Evolutionary conservation across 2,888 invertebrate genomes (phyloP).

Genomic region (Coleophora deauratella): DNA sequence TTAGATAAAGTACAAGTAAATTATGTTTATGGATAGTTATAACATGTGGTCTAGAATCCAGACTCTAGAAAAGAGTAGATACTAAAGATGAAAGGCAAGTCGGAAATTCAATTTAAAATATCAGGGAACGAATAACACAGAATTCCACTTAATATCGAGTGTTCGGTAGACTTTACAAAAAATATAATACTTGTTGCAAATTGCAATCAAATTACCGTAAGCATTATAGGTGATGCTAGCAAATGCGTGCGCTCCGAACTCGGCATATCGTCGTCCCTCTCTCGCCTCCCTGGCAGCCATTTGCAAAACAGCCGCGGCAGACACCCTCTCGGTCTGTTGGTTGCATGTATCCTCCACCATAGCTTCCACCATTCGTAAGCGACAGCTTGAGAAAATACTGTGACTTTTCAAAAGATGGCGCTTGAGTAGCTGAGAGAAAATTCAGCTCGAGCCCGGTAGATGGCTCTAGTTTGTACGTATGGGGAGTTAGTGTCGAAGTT

Average conservation of each 20-base stretch:
- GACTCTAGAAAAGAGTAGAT: no score
- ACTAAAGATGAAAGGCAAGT: no score
- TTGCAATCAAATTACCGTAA: constrained; percentile 45
- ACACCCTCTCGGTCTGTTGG: constrained; percentile 40
- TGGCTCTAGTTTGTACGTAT: constrained; percentile 8
- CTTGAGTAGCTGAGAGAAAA: constrained; percentile 2
- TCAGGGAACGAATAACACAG: no score
- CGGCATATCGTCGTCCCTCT: constrained; percentile 53
- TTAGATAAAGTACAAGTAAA: no score
- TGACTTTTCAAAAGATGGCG: no score
- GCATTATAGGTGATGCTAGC: constrained; percentile 59
- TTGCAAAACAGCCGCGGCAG: constrained; percentile 61
- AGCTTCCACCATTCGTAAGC: constrained; percentile 14
- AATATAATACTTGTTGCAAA: no score
- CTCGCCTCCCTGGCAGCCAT: constrained; percentile 60
- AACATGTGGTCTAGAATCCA: no score
- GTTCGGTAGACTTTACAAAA: no score
- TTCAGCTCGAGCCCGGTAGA: constrained; percentile 8
- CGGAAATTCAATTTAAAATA: no score
- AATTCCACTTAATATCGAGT: no score
- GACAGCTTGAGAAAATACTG: no score
- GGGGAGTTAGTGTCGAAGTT: background rate
- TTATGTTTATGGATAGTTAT: no score
- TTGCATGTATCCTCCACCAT: constrained; percentile 57
- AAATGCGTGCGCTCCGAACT: constrained; percentile 62